A percentile compares a stretch with the other conserved stretches of the same genome.
These are phyloP conservation scores for Bettongia penicillata DNA, from an alignment of 2,113 vertebrate genomes.

Conservation along the genomic window DNA sequence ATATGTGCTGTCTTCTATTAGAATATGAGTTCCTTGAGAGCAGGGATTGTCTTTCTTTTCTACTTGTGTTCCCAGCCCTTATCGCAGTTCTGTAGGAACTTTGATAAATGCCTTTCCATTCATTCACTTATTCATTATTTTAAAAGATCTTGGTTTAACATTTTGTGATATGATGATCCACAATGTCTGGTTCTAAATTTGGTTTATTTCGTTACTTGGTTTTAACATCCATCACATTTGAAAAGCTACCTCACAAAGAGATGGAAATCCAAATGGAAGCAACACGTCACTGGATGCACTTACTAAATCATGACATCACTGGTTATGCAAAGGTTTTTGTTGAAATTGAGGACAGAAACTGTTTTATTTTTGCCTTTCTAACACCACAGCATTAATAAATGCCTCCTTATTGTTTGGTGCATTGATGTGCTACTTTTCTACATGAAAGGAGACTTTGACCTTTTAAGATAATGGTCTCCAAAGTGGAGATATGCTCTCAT, in stretches of 20 bases:
- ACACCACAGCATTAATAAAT: too few species aligned
- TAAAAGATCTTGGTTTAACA: background rate
- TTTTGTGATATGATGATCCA: background rate
- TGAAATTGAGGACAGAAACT: too few species aligned
- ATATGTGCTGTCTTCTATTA: background rate
- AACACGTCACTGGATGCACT: too few species aligned
- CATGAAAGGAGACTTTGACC: background rate
- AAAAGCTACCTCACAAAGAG: background rate
- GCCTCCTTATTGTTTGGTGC: background rate
- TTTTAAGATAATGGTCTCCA: background rate
- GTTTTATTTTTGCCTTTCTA: too few species aligned
- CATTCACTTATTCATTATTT: background rate
- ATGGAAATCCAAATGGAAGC: too few species aligned
- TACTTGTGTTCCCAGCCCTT: background rate
- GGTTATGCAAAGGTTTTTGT: too few species aligned
- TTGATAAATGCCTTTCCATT: background rate
- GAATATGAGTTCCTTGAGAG: background rate
- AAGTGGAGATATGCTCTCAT: background rate
- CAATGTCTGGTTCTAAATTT: background rate
- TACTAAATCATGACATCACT: too few species aligned
- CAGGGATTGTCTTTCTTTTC: background rate
- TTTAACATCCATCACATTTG: background rate
- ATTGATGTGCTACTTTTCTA: background rate
- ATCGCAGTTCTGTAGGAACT: background rate
- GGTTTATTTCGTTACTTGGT: background rate